Conservation (phyloP, 2,888 invertebrate species). For the Agriotes lineatus region DNA sequence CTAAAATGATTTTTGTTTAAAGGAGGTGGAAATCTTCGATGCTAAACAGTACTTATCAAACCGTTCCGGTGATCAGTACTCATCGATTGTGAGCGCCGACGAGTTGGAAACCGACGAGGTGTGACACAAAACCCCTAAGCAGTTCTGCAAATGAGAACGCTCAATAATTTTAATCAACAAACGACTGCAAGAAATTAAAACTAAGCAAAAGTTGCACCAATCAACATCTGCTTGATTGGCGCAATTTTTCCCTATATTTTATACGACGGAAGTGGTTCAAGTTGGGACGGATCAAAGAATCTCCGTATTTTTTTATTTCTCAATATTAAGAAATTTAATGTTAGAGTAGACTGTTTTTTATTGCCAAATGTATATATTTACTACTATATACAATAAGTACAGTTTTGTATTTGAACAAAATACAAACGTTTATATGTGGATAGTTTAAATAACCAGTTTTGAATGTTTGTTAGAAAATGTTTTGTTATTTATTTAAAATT, state of each 20-base stretch:
- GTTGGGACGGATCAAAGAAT: slow-evolving; percentile 1
- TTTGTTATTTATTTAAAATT: neutral
- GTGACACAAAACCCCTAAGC: slow-evolving; percentile 43
- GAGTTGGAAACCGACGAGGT: slow-evolving; percentile 53
- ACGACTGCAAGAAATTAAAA: neutral
- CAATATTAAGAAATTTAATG: neutral
- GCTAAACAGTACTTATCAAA: slow-evolving; percentile 63
- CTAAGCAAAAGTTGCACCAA: neutral
- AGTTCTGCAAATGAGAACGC: neutral
- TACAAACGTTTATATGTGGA: neutral
- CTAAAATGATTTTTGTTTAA: slow-evolving; percentile 40
- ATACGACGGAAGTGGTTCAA: neutral
- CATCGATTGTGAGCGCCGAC: slow-evolving; percentile 55
- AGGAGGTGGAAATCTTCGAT: slow-evolving; percentile 64
- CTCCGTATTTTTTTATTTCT: slow-evolving; percentile 15
- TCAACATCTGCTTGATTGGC: neutral
- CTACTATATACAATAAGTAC: slow-evolving; percentile 10
- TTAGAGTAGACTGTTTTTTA: slow-evolving; percentile 20
- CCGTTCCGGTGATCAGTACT: slow-evolving; percentile 56
- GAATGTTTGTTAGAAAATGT: neutral
- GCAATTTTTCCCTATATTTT: neutral
- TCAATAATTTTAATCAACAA: neutral
- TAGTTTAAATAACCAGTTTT: neutral
- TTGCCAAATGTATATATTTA: slow-evolving; percentile 20
- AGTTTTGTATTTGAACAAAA: neutral